Evolutionary conservation across 2,797 vertebrate species (phyloP), one percentile per base, ranked within the genome.

Genomic region (Enteromius trimaculatus): DNA sequence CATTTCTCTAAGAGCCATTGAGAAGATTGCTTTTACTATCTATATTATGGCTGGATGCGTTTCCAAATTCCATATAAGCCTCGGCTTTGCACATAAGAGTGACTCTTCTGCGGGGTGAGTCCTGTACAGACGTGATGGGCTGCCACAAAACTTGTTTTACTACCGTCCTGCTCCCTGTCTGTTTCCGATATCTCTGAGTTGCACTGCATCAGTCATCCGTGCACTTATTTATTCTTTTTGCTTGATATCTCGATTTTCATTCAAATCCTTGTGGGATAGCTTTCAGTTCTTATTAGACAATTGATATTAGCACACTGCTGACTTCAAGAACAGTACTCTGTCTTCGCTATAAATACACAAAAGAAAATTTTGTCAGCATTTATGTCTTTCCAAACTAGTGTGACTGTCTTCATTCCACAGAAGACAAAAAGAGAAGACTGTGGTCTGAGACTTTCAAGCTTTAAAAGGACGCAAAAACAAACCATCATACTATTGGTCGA

Each of bases 231-330:
- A 64, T 68, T 17, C 10, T 31, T 70, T 51, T 85, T 47, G 4
- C 29, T 49, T 65, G 77, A 82, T 68, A 88, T 70, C 70, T 77
- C 62, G 16, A 80, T 83, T 51, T 88, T 89, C 87, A 87, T 78
- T 53, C 6, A 88, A 78, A 81, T 70, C 84, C 90, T 84, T 88
- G 79, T 83, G 88, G 84, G 90, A 88, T 80, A 19, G 80, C 87
- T 62, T 68, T 92, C 92, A 88, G 85, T 86, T 87, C n/a, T 21
- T 78, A 91, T 90, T 88, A 88, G 53, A 77, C 29, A 91, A 90
- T 90, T 83, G 37, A 62, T 82, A 71, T 87, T 84, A 86, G 72
- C 68, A 80, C 84, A 87, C 71, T 84, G 69, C 79, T n/a, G 82
- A 85, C 66, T 84, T 84, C 86, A 72, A 77, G 37, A 84, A 81